These are phyloP conservation scores for Acinonyx jubatus DNA, from an alignment of 2,113 vertebrate genomes.

Conservation along the genomic window DNA sequence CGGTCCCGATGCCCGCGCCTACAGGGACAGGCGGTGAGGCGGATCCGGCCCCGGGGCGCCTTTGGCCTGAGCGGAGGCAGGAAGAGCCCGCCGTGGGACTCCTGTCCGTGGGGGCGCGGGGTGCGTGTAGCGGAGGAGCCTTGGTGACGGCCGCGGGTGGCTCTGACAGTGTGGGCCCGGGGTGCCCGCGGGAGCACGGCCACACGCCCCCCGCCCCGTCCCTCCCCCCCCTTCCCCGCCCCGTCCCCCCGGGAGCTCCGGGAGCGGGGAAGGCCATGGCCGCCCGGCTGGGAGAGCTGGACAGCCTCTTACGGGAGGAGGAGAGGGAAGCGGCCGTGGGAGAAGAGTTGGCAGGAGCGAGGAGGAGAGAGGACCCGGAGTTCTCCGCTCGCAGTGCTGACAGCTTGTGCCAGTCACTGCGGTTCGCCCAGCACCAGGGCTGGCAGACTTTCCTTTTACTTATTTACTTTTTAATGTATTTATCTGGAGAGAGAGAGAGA, in stretches of 20 bases:
- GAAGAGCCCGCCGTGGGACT: not conserved
- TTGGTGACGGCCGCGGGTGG: not conserved
- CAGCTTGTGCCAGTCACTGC: too few species aligned
- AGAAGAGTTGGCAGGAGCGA: rapidly evolving
- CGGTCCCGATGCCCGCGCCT: not conserved
- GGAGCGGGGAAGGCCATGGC: not conserved
- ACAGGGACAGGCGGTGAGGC: not conserved
- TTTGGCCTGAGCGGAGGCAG: not conserved
- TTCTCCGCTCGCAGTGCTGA: not conserved
- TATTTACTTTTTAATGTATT: too few species aligned
- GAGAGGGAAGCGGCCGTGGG: not conserved
- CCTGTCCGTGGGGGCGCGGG: not conserved
- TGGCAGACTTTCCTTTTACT: not conserved
- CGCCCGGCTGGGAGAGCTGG: too few species aligned
- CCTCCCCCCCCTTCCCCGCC: too few species aligned
- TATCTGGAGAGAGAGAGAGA: too few species aligned
- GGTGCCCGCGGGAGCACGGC: not conserved
- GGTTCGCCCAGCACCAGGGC: not conserved
- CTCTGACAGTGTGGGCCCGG: rapidly evolving
- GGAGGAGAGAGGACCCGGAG: not conserved
- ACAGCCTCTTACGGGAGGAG: rapidly evolving
- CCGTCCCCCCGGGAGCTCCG: not conserved
- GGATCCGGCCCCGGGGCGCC: too few species aligned
- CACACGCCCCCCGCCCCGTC: too few species aligned
- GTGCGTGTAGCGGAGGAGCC: rapidly evolving